phyloP scores from a whole-genome alignment of 2,113 vertebrate genomes.

The Petrocephalus microphthalmus region DNA sequence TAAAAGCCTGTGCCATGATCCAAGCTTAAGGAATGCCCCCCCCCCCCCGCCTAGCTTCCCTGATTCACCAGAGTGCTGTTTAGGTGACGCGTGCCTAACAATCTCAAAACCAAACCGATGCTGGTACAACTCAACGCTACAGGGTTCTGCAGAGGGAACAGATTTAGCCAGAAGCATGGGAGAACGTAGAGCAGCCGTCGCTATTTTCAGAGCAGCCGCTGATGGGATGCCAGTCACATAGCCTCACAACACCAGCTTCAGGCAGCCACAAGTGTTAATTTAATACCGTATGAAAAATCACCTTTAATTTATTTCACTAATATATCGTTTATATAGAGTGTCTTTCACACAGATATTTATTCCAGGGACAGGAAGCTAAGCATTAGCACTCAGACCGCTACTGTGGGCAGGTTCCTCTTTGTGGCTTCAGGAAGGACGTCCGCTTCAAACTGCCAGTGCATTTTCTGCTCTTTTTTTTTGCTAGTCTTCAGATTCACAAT shows the following conservation, averaged over 20 bases:
- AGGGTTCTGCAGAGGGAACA: background rate
- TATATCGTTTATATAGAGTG: background rate
- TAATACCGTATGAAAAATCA: background rate
- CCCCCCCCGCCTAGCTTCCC: constrained; percentile 1
- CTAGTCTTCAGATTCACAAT: background rate
- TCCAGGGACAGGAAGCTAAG: background rate
- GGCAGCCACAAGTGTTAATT: background rate
- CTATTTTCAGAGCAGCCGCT: background rate
- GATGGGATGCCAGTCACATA: background rate
- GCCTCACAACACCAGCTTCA: background rate
- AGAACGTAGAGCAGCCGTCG: background rate
- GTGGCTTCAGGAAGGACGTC: background rate
- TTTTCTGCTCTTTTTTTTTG: background rate
- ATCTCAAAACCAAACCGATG: constrained; percentile 38
- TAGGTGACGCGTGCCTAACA: constrained; percentile 6
- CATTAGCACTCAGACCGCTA: background rate
- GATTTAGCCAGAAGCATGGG: background rate
- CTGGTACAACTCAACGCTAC: background rate
- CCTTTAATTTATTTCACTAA: background rate
- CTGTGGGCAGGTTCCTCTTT: background rate
- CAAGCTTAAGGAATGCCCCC: constrained; percentile 13
- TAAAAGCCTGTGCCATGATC: constrained; percentile 32
- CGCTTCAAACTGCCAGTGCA: background rate
- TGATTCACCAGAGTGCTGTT: constrained; percentile 30
- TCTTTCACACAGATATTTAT: background rate